Percentiles rank a stretch among this genome's conserved stretches.
phyloP scores from a whole-genome alignment of 2,888 invertebrate species.

The Caenorhabditis parvicauda region DNA sequence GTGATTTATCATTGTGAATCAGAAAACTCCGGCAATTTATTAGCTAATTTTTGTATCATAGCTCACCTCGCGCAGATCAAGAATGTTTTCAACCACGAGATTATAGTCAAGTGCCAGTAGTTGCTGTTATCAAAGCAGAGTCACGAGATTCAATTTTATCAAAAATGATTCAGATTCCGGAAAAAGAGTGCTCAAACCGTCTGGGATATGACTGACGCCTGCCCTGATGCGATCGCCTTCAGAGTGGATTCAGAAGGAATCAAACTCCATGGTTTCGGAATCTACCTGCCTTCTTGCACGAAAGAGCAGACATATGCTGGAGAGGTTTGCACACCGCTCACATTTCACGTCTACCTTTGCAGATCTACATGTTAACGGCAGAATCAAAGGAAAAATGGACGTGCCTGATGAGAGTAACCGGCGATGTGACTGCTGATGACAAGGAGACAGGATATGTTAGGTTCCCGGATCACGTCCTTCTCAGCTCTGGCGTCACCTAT shows the following conservation, averaged over 20 bases:
- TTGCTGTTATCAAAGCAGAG: not conserved
- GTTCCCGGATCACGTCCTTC: slow-evolving; percentile 26
- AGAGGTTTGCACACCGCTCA: slow-evolving; percentile 9
- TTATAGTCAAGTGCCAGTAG: not conserved
- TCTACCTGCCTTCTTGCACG: slow-evolving; percentile 28
- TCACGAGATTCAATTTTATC: not conserved
- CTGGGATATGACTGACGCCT: slow-evolving; percentile 96
- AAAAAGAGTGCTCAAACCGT: slow-evolving; percentile 83
- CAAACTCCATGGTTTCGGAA: slow-evolving; percentile 72
- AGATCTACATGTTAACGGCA: slow-evolving; percentile 27
- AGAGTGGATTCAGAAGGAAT: slow-evolving; percentile 83
- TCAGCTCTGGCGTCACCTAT: slow-evolving; percentile 43
- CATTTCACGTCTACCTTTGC: not conserved
- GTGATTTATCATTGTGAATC: no score
- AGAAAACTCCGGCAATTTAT: no score
- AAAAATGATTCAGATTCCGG: slow-evolving; percentile 71
- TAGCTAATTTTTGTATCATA: not conserved
- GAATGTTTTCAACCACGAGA: no score
- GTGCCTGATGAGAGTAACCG: slow-evolving; percentile 9
- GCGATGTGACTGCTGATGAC: slow-evolving; percentile 20
- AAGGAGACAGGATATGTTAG: slow-evolving; percentile 28
- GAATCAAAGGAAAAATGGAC: slow-evolving; percentile 24
- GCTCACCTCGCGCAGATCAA: not conserved
- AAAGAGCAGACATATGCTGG: slow-evolving; percentile 19
- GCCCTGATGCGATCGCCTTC: slow-evolving; percentile 81